A percentile compares a stretch with the other conserved stretches of the same genome.
Conservation (phyloP, 2,888 invertebrate species). For the Perdita meconis region DNA sequence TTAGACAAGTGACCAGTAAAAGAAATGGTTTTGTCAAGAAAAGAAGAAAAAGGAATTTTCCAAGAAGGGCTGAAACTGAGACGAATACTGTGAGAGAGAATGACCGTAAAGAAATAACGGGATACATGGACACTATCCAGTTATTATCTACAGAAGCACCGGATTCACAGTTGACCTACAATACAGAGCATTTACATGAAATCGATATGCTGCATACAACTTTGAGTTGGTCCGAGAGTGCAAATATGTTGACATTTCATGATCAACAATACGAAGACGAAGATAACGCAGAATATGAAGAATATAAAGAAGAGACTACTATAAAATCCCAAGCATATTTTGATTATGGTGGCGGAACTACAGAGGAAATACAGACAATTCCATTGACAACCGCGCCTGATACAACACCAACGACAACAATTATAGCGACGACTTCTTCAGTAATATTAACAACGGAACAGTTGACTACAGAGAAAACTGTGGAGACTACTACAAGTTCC, state of each 20-base stretch:
- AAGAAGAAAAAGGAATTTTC: constrained; percentile 29
- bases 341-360: neutral
- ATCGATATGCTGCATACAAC: constrained; percentile 33
- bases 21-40: constrained; percentile 13
- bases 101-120: neutral
- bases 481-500: too few relatives aligned
- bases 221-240: constrained; percentile 17
- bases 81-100: accelerated
- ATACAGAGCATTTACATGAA: constrained; percentile 33
- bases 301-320: constrained; percentile 38
- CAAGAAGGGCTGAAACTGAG: neutral
- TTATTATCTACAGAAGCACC: constrained; percentile 17
- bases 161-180: constrained; percentile 34
- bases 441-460: neutral
- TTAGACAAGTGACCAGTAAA: neutral
- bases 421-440: too few relatives aligned
- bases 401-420: too few relatives aligned
- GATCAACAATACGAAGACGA: constrained; percentile 27
- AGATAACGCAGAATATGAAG: constrained; percentile 28
- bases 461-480: too few relatives aligned
- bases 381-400: neutral
- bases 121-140: neutral
- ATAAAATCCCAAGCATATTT: neutral
- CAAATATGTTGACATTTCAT: constrained; percentile 10
- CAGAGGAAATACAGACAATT: neutral